phyloP scores from a whole-genome alignment of 1,140 invertebrate species.

The Trichonephila clavata region DNA sequence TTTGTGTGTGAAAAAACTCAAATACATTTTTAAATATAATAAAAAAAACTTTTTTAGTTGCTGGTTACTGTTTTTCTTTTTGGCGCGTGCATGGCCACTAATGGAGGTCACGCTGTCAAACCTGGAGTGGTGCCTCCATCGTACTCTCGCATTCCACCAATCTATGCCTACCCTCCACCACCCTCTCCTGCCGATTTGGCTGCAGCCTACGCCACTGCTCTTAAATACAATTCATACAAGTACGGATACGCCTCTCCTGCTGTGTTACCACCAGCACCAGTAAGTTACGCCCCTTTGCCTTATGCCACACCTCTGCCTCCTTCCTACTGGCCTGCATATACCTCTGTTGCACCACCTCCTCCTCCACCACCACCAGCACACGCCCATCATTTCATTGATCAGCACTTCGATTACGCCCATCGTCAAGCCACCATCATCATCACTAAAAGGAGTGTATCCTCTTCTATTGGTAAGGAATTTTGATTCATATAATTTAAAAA shows the following conservation, averaged over 20 bases:
- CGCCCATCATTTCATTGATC: constrained; percentile 39
- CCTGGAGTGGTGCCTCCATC: background rate
- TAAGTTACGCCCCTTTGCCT: background rate
- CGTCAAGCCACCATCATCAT: background rate
- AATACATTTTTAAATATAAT: too few relatives aligned
- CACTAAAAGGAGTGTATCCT: background rate
- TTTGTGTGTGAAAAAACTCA: too few relatives aligned
- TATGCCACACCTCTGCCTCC: background rate
- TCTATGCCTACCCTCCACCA: background rate
- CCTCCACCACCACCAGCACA: background rate
- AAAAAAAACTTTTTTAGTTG: background rate
- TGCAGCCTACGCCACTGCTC: background rate
- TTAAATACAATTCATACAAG: background rate
- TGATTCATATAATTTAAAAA: too few relatives aligned
- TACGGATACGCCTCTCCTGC: constrained; percentile 4
- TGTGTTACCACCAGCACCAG: background rate
- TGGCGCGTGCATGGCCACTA: background rate
- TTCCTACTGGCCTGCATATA: constrained; percentile 11
- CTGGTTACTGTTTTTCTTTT: background rate
- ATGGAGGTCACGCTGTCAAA: background rate
- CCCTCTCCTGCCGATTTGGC: background rate
- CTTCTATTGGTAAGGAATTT: too few relatives aligned
- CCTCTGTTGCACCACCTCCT: background rate
- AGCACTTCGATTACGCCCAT: constrained; percentile 4
- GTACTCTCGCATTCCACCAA: background rate